Percentiles rank a stretch among this genome's conserved stretches.
Conservation (phyloP, 2,797 vertebrate species). For the Sciurus carolinensis region DNA sequence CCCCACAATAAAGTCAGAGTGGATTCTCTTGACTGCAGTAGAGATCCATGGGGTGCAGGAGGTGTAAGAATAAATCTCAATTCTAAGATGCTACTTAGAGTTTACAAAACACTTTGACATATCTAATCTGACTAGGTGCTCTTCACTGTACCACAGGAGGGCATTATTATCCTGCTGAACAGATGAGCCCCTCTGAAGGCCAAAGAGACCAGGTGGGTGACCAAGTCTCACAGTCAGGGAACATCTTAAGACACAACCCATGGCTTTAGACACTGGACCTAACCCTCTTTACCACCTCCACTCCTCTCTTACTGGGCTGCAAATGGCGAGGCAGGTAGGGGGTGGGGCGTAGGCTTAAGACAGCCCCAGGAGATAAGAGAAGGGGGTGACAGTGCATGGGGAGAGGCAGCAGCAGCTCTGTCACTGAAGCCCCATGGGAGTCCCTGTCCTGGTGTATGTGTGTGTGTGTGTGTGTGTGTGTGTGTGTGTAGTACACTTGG, state of each 20-base stretch:
- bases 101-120: neutral
- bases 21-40: neutral
- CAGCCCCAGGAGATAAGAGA: neutral
- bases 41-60: neutral
- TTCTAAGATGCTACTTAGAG: neutral
- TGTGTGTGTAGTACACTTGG: neutral
- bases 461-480: neutral
- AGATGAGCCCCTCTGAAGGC: neutral
- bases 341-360: neutral
- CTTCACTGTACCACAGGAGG: neutral
- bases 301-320: neutral
- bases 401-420: neutral
- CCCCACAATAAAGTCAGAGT: neutral
- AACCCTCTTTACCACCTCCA: neutral
- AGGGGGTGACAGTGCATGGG: neutral
- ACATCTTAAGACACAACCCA: neutral
- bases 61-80: neutral
- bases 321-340: no score
- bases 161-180: neutral
- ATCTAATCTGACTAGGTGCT: neutral
- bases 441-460: neutral
- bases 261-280: neutral
- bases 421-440: neutral
- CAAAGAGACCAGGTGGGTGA: neutral
- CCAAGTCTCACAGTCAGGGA: neutral